phyloP scores from a whole-genome alignment of 1,140 invertebrate species.

The Cecropterus lyciades region DNA sequence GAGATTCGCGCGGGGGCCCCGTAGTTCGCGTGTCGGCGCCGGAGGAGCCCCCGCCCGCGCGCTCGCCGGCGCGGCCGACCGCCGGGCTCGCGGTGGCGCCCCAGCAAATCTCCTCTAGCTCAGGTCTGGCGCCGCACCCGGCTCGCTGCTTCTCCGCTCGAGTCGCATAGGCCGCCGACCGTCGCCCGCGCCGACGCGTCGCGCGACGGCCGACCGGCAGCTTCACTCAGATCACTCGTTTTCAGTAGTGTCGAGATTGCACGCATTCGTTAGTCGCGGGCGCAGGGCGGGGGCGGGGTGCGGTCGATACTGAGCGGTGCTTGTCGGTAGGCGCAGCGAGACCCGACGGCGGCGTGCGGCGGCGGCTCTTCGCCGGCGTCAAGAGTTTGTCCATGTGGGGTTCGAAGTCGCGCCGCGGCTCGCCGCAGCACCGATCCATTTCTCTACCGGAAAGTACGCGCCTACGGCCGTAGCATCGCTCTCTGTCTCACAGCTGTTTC shows the following conservation, averaged over 20 bases:
- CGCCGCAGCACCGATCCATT: slow-evolving; percentile 90
- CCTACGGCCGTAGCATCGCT: slow-evolving; percentile 73
- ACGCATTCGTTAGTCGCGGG: slow-evolving; percentile 72
- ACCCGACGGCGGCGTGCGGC: slow-evolving; percentile 82
- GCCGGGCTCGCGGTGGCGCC: slow-evolving; percentile 76
- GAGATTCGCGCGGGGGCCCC: slow-evolving; percentile 67
- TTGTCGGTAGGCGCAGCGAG: slow-evolving; percentile 76
- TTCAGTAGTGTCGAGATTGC: slow-evolving; percentile 78
- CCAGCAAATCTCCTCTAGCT: slow-evolving; percentile 82
- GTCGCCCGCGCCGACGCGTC: slow-evolving; percentile 36
- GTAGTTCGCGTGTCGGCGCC: slow-evolving; percentile 81
- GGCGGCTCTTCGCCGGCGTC: slow-evolving; percentile 89
- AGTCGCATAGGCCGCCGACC: slow-evolving; percentile 35
- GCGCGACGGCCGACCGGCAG: slow-evolving; percentile 55
- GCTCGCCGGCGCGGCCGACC: slow-evolving; percentile 68
- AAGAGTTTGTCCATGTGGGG: slow-evolving; percentile 90
- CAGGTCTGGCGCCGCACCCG: slow-evolving; percentile 80
- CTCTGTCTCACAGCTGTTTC: slow-evolving; percentile 69
- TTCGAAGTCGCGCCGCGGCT: slow-evolving; percentile 86
- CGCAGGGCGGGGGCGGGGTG: slow-evolving; percentile 73
- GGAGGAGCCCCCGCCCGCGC: slow-evolving; percentile 69
- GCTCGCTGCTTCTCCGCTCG: slow-evolving; percentile 54
- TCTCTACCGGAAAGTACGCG: slow-evolving; percentile 92
- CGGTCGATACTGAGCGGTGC: slow-evolving; percentile 72
- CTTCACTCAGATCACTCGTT: slow-evolving; percentile 73